Base-by-base conservation (phyloP, 2,888 invertebrate species). In the Gnatocerus cornutus region DNA sequence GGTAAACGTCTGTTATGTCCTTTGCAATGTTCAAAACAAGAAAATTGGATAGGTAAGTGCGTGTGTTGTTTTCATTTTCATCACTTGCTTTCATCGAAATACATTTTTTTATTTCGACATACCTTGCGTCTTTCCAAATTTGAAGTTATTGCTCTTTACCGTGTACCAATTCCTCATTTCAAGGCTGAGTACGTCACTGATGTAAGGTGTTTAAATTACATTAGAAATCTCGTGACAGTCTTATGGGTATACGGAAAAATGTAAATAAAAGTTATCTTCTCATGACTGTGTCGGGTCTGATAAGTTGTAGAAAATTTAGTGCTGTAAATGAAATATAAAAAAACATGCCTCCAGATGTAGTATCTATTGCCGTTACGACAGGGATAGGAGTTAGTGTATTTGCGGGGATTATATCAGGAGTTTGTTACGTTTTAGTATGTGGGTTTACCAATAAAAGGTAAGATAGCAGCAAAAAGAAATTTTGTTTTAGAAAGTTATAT, bases 371-470 rank as follows among this genome's bases (percentile, higher is more conserved):
- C 63, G 81, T 87, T 58, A 86, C 89, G 6, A 87, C 90, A 0
- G 89, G 90, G 5, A 85, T 91, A 71, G 90, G 91, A 76, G 84
- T 92, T 39, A 90, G 90, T 30, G 86, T 92, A 50, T 83, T 90
- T 52, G 91, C 90, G n/a, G 91, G 91, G 7, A 87, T 92, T 71
- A 87, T 91, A 27, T 91, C 91, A 5, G 91, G 91, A 33, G 89
- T 92, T 27, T 91, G 90, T 83, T 91, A 90, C 77, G 84, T 91
- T 59, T 82, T 90, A 72, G 86, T 89, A 13, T 88, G 87, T 74
- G 88, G 88, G 3, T 16, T 16, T 27, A 10, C 16, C 2, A 48
- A 12, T 21, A 48, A 58, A 58, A 66, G 58, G 56, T 58, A 50
- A 41, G 52, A 4, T 21, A 21, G 21, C n/a, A n/a, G n/a, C 7